A percentile compares a stretch with the other conserved stretches of the same genome.
These are phyloP conservation scores for Crocallis elinguaria DNA, from an alignment of 2,888 invertebrate genomes.

Conservation along the genomic window DNA sequence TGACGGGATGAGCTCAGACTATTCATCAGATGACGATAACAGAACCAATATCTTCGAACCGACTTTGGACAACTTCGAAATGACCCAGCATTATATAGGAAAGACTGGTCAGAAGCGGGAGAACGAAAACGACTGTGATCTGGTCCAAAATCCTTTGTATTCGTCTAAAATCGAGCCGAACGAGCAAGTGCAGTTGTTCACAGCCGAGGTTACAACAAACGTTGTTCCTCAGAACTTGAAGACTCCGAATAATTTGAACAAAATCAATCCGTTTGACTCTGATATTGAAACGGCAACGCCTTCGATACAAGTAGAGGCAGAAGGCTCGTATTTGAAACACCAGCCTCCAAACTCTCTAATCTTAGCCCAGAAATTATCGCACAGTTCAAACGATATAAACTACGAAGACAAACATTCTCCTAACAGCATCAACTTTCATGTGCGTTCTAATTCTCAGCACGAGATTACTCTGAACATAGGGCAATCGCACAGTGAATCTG, in stretches of 20 bases:
- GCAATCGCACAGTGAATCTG: constrained; percentile 92
- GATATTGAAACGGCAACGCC: constrained; percentile 78
- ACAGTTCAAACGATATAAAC: constrained; percentile 88
- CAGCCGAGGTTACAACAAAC: constrained; percentile 82
- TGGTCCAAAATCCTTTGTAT: constrained; percentile 77
- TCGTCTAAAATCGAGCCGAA: constrained; percentile 77
- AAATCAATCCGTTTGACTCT: constrained; percentile 71
- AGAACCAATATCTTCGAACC: constrained; percentile 80
- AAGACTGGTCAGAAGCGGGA: constrained; percentile 55
- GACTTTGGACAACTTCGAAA: constrained; percentile 78
- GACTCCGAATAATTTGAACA: constrained; percentile 65
- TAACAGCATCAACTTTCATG: constrained; percentile 58
- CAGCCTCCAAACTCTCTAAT: constrained; percentile 83
- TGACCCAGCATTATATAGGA: constrained; percentile 79
- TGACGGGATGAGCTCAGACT: constrained; percentile 85
- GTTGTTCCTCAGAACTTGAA: constrained; percentile 57
- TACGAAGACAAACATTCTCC: constrained; percentile 53
- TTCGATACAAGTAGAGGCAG: constrained; percentile 83
- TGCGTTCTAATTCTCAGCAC: constrained; percentile 86
- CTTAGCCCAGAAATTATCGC: constrained; percentile 87
- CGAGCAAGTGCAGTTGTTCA: constrained; percentile 79
- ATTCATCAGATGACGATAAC: constrained; percentile 81
- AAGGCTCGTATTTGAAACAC: constrained; percentile 56
- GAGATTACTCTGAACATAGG: constrained; percentile 89
- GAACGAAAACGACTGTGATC: constrained; percentile 69